Percentiles rank a stretch among this genome's conserved stretches.
Evolutionary conservation across 2,797 vertebrate genomes (phyloP).

Genomic region (Leptodactylus fallax): DNA sequence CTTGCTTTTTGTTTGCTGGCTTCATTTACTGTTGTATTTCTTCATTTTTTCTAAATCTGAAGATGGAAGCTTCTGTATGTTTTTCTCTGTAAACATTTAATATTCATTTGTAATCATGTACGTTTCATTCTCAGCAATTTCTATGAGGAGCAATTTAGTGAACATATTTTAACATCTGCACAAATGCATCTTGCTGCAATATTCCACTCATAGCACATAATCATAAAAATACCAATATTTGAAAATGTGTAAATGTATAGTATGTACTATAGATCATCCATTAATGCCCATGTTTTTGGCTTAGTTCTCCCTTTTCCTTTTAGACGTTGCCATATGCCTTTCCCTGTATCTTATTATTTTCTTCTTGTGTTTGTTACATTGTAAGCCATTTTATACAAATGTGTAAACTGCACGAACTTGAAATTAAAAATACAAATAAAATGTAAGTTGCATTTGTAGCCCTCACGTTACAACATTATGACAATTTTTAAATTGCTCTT

Average conservation of each 20-base stretch:
- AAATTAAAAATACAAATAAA: background rate
- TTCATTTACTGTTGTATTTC: constrained; percentile 15
- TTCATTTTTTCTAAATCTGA: constrained; percentile 22
- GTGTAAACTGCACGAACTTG: background rate
- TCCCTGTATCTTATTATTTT: background rate
- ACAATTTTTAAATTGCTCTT: background rate
- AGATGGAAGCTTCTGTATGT: constrained; percentile 13
- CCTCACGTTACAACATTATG: background rate
- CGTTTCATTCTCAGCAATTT: constrained; percentile 47
- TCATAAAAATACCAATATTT: constrained; percentile 5
- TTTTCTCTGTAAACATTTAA: constrained; percentile 28
- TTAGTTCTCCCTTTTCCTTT: background rate
- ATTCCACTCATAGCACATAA: background rate
- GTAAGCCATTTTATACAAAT: background rate
- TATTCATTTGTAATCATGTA: constrained; percentile 38
- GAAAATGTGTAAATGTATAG: background rate
- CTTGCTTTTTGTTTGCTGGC: constrained; percentile 16
- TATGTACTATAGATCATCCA: background rate
- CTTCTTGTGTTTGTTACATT: background rate
- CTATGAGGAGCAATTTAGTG: constrained; percentile 25
- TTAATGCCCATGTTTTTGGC: background rate
- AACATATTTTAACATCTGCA: constrained; percentile 44
- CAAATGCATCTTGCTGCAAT: background rate
- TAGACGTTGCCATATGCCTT: background rate
- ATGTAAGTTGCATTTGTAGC: background rate